Percentiles rank a stretch among this genome's conserved stretches.
These are phyloP conservation scores for Lordiphosa andalusiaca DNA, from an alignment of 2,888 invertebrate species.

Conservation along the genomic window DNA sequence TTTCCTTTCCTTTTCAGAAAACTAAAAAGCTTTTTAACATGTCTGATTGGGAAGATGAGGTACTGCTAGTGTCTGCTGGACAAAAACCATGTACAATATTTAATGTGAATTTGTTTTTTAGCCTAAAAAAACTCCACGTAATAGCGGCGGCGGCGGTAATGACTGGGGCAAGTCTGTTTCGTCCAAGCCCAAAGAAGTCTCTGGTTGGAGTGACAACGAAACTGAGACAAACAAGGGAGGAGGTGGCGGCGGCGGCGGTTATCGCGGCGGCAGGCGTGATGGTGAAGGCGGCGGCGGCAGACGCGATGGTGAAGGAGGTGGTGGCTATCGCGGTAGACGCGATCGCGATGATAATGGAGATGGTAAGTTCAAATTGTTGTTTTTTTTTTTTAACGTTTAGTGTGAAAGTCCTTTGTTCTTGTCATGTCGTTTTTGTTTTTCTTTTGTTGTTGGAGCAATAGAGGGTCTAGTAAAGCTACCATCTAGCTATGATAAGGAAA, in stretches of 20 bases:
- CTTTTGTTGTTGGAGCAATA: constrained; percentile 1
- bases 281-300: constrained; percentile 3
- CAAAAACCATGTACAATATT: neutral
- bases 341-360: constrained; percentile 26
- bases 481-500: constrained; percentile 42
- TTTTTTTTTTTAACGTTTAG: neutral
- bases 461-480: constrained; percentile 38
- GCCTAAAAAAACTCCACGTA: neutral
- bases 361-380: constrained; percentile 20
- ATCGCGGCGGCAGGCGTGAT: constrained; percentile 18
- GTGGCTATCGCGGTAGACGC: constrained; percentile 13
- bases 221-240: neutral
- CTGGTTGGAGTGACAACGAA: constrained; percentile 40
- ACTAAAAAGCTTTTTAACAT: constrained; percentile 27
- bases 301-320: constrained; percentile 3
- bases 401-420: constrained; percentile 6
- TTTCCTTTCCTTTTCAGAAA: constrained; percentile 7
- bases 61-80: neutral
- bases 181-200: neutral
- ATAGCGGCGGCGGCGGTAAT: constrained; percentile 7
- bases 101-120: neutral
- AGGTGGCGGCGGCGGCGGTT: constrained; percentile 11
- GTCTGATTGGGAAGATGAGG: constrained; percentile 68
- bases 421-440: constrained; percentile 18
- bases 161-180: neutral